These are phyloP conservation scores for Taphrorychus bicolor DNA, from an alignment of 2,888 invertebrate species.

Conservation along the genomic window DNA sequence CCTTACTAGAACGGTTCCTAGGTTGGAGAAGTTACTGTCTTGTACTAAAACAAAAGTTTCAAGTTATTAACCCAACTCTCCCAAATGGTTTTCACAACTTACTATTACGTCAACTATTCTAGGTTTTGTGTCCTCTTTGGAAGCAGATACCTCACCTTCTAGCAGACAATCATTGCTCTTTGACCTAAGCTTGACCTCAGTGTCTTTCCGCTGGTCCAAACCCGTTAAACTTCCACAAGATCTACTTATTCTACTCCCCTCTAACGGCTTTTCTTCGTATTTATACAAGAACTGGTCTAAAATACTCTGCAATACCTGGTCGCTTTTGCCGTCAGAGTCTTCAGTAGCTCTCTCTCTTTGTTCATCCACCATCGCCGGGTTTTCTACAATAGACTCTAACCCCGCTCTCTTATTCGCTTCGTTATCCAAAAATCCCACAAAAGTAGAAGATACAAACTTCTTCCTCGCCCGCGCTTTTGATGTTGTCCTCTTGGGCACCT, in stretches of 20 bases:
- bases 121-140: conserved; percentile 32
- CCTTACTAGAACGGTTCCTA: no score
- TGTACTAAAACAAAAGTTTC: background rate
- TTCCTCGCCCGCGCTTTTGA: conserved; percentile 42
- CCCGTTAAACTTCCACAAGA: background rate
- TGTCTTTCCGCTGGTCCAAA: background rate
- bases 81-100: conserved; percentile 29
- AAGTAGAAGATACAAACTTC: conserved; percentile 48
- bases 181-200: background rate
- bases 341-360: no score
- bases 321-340: background rate
- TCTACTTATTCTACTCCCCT: background rate
- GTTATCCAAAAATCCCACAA: conserved; percentile 46
- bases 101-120: conserved; percentile 46
- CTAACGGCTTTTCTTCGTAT: background rate
- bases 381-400: conserved; percentile 37
- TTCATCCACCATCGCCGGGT: background rate
- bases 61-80: background rate
- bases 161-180: background rate
- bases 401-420: background rate
- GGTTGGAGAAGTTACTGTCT: background rate
- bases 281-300: background rate
- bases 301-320: background rate
- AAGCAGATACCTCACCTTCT: background rate
- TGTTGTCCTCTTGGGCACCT: conserved; percentile 39